Conservation (phyloP, 2,888 invertebrate genomes). For the Eudemis profundana region DNA sequence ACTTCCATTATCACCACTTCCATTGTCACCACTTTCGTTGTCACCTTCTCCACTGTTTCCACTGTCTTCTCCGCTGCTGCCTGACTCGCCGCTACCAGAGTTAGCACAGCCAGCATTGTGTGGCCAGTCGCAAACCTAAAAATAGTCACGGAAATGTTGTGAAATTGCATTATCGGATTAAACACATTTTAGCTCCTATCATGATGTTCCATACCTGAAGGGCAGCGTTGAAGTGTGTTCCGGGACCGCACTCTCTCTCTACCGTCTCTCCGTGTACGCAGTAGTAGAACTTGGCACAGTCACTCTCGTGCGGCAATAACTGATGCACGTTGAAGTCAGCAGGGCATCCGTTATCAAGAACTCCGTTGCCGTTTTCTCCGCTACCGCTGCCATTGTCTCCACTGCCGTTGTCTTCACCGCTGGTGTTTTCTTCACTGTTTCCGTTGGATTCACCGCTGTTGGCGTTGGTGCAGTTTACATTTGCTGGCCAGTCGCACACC, state of each 20-base stretch:
- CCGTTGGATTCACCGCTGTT: slow-evolving; percentile 1
- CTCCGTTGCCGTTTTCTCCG: slow-evolving; percentile 34
- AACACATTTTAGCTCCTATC: too few relatives aligned
- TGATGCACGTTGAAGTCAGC: slow-evolving; percentile 48
- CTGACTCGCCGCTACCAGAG: slow-evolving; percentile 23
- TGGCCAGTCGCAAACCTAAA: slow-evolving; percentile 54
- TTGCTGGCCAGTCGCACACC: slow-evolving; percentile 50
- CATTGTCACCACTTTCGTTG: slow-evolving; percentile 26
- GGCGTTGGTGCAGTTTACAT: slow-evolving; percentile 46
- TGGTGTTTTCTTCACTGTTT: neutral
- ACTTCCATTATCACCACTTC: slow-evolving; percentile 28
- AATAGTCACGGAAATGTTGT: too few relatives aligned
- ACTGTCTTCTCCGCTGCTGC: slow-evolving; percentile 3
- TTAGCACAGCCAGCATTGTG: slow-evolving; percentile 49
- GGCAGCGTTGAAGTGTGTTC: slow-evolving; percentile 42
- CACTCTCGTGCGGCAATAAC: slow-evolving; percentile 50
- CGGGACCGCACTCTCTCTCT: slow-evolving; percentile 37
- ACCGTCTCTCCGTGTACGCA: slow-evolving; percentile 50
- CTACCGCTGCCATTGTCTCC: slow-evolving; percentile 29
- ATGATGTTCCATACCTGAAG: slow-evolving; percentile 1
- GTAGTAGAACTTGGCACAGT: slow-evolving; percentile 55
- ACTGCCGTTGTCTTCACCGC: neutral
- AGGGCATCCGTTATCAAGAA: slow-evolving; percentile 50
- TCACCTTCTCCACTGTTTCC: slow-evolving; percentile 33
- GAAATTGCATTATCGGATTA: too few relatives aligned